These are phyloP conservation scores for Saccostrea glomerata DNA, from an alignment of 1,140 invertebrate genomes.

Conservation along the genomic window DNA sequence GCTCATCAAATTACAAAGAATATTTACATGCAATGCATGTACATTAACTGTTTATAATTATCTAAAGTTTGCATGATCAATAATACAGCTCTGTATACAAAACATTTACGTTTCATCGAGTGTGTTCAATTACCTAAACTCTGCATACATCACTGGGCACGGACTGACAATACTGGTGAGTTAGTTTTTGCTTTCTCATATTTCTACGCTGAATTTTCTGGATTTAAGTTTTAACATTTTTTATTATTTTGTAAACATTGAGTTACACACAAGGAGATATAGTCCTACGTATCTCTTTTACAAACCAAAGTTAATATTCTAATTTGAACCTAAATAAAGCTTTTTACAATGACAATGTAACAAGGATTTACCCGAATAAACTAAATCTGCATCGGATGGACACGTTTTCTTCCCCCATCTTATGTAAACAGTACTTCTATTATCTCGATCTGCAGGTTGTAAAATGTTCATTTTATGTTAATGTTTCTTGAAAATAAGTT, in stretches of 20 bases:
- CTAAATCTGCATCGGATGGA: neutral
- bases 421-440: neutral
- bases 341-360: neutral
- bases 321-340: neutral
- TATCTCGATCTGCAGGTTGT: too few species aligned
- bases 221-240: neutral
- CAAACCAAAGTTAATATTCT: neutral
- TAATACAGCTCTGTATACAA: too few species aligned
- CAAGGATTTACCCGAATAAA: neutral
- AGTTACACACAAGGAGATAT: neutral
- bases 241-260: neutral
- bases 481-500: neutral
- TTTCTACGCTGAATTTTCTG: too few species aligned
- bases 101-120: too few species aligned
- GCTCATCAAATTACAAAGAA: too few species aligned
- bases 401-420: neutral
- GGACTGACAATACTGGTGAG: too few species aligned
- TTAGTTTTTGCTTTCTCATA: too few species aligned
- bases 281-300: neutral
- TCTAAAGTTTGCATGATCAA: too few species aligned
- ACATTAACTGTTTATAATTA: neutral
- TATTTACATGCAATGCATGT: neutral
- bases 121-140: too few species aligned
- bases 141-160: too few species aligned
- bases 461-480: too few species aligned